Evolutionary conservation across 1,140 invertebrate genomes (phyloP).

Genomic region (Tetragnatha versicolor): DNA sequence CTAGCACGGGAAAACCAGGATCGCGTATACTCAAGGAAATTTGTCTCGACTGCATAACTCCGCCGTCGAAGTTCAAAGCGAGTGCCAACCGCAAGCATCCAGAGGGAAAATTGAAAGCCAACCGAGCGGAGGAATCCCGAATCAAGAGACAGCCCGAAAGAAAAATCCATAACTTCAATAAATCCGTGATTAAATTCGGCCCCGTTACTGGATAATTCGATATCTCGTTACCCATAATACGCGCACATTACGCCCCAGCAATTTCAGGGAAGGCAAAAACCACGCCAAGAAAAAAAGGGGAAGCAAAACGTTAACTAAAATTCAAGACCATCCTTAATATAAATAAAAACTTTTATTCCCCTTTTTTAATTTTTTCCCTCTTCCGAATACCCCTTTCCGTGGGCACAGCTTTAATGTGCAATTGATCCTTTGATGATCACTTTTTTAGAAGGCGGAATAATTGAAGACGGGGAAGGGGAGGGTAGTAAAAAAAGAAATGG

Average conservation of each 20-base stretch:
- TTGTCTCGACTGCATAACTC: too few relatives aligned
- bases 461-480: slow-evolving; percentile 3
- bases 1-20: too few relatives aligned
- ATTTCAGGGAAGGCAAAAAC: background rate
- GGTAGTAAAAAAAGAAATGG: background rate
- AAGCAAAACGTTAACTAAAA: background rate
- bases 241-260: background rate
- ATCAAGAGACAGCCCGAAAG: background rate
- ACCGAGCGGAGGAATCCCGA: too few relatives aligned
- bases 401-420: slow-evolving; percentile 37
- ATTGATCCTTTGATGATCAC: slow-evolving; percentile 41
- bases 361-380: too few relatives aligned
- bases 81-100: too few relatives aligned
- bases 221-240: slow-evolving; percentile 37
- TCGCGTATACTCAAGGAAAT: too few relatives aligned
- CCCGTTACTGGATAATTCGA: slow-evolving; percentile 6
- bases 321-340: slow-evolving; percentile 18
- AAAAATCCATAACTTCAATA: background rate
- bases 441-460: slow-evolving; percentile 23
- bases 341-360: slow-evolving; percentile 29
- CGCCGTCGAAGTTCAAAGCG: too few relatives aligned
- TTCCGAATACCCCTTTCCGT: background rate
- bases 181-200: slow-evolving; percentile 19
- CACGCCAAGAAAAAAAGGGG: background rate
- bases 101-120: too few relatives aligned